phyloP scores from a whole-genome alignment of 2,888 invertebrate genomes.

The Nemotelus pantherinus region DNA sequence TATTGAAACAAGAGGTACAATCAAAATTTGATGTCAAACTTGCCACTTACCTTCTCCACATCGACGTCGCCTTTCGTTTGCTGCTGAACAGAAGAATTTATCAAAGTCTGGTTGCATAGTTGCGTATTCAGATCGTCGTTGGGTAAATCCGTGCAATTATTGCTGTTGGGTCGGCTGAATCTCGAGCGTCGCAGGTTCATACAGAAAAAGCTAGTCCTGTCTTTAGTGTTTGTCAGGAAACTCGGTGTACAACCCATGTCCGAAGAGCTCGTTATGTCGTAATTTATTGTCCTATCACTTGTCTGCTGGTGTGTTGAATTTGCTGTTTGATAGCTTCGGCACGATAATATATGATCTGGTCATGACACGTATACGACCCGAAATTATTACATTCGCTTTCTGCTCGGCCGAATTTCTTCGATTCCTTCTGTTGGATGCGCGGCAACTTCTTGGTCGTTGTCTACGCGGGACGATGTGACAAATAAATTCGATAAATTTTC shows the following conservation, averaged over 20 bases:
- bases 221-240: slow-evolving; percentile 58
- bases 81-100: slow-evolving; percentile 57
- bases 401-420: background rate
- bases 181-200: slow-evolving; percentile 57
- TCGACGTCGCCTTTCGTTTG: slow-evolving; percentile 62
- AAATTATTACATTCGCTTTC: slow-evolving; percentile 17
- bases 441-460: background rate
- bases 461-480: background rate
- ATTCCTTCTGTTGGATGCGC: background rate
- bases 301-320: slow-evolving; percentile 8
- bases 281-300: slow-evolving; percentile 25
- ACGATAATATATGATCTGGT: slow-evolving; percentile 6
- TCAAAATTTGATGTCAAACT: no score
- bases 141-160: slow-evolving; percentile 49
- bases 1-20: no score
- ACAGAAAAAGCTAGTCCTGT: slow-evolving; percentile 61
- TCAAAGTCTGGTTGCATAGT: slow-evolving; percentile 62
- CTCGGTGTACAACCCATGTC: slow-evolving; percentile 56
- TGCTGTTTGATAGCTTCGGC: background rate
- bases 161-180: slow-evolving; percentile 56
- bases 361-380: slow-evolving; percentile 21
- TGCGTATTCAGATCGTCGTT: slow-evolving; percentile 56
- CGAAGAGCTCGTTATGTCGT: background rate
- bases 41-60: slow-evolving; percentile 61
- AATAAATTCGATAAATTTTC: slow-evolving; percentile 34